These are phyloP conservation scores for Loriculus beryllinus DNA, from an alignment of 2,797 vertebrate species.

Conservation along the genomic window DNA sequence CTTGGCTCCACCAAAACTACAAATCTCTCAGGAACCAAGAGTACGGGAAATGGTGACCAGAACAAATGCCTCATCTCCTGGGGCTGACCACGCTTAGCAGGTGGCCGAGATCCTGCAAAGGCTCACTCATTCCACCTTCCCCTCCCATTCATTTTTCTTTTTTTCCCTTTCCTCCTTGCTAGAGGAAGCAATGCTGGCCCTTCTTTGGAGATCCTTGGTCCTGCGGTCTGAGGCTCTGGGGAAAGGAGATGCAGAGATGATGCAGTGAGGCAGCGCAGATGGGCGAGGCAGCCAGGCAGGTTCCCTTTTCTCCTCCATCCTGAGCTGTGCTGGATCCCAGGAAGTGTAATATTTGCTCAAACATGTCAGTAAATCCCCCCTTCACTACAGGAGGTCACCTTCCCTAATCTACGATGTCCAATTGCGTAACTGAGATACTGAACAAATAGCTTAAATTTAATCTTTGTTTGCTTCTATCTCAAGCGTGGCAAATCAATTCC, in stretches of 20 bases:
- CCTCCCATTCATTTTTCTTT: background rate
- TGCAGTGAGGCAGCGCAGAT: background rate
- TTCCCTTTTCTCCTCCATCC: background rate
- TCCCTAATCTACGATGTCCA: conserved; percentile 52
- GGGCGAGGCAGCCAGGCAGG: background rate
- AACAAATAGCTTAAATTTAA: conserved; percentile 69
- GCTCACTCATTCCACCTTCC: background rate
- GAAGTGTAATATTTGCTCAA: conserved; percentile 6
- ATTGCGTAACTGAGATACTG: conserved; percentile 50
- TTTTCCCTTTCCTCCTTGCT: background rate
- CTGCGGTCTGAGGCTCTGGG: background rate
- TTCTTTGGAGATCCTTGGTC: background rate
- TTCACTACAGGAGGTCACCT: conserved; percentile 52
- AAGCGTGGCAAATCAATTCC: conserved; percentile 34
- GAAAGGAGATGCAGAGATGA: background rate
- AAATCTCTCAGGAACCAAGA: background rate
- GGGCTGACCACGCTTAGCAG: background rate
- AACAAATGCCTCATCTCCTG: background rate
- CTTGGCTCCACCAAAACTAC: background rate
- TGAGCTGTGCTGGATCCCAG: background rate
- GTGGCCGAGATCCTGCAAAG: background rate
- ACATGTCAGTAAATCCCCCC: conserved; percentile 40
- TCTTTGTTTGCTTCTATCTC: conserved; percentile 57
- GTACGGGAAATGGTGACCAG: background rate
- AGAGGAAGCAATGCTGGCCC: background rate